Conservation (phyloP, 2,113 vertebrate species). For the Dromas ardeola region DNA sequence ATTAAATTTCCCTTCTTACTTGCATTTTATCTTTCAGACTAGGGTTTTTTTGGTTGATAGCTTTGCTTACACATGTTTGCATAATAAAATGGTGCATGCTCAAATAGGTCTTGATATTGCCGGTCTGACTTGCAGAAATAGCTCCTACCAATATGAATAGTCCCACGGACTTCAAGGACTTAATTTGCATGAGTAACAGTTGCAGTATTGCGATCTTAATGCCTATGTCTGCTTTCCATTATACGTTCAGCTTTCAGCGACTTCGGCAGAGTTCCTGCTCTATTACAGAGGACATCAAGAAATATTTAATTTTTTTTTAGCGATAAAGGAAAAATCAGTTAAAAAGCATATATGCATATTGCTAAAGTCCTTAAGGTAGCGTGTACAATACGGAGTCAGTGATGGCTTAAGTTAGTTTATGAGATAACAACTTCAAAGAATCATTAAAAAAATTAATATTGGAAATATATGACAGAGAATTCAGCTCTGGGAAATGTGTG, state of each 20-base stretch:
- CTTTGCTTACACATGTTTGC: slow-evolving; percentile 3
- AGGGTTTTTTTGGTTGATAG: not conserved
- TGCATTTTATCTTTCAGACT: not conserved
- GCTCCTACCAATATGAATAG: not conserved
- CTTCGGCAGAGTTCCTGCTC: not conserved
- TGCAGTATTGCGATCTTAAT: not conserved
- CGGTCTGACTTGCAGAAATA: not conserved
- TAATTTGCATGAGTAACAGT: slow-evolving; percentile 13
- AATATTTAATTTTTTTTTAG: not conserved
- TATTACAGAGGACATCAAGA: not conserved
- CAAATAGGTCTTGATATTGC: not conserved
- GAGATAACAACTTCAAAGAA: not conserved
- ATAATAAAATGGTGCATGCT: not conserved
- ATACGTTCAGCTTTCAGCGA: not conserved
- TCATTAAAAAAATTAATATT: not conserved
- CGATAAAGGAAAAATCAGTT: not conserved
- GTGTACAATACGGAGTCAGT: not conserved
- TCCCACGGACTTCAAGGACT: slow-evolving; percentile 21
- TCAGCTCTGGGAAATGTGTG: not conserved
- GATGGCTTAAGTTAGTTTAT: not conserved
- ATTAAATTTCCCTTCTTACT: slow-evolving; percentile 16
- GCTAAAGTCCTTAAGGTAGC: slow-evolving; percentile 17
- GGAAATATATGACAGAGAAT: not conserved
- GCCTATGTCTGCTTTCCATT: not conserved
- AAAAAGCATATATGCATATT: not conserved